Percentiles rank a stretch among this genome's conserved stretches.
Conservation (phyloP, 92 coral and sea anemone species). For the Porites cylindrica region DNA sequence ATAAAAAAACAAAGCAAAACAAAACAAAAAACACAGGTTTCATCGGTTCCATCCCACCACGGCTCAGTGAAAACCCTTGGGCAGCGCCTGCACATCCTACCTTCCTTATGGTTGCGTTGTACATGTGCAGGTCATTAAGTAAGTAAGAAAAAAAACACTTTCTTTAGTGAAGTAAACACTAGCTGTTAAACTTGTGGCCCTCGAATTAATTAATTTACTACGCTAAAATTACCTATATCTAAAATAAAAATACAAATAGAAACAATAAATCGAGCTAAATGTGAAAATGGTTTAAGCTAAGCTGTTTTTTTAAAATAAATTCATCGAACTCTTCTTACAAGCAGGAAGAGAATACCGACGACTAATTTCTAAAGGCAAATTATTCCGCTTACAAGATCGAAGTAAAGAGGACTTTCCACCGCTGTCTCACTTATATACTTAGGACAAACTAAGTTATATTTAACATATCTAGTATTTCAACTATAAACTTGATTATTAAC, state of each 20-base stretch:
- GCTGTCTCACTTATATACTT: conserved; percentile 20
- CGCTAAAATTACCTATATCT: not conserved
- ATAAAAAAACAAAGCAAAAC: too few relatives aligned
- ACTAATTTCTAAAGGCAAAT: conserved; percentile 5
- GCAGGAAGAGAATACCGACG: too few relatives aligned
- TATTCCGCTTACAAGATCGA: conserved; percentile 13
- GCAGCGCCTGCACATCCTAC: too few relatives aligned
- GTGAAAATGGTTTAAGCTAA: conserved; percentile 2
- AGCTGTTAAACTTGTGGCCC: not conserved
- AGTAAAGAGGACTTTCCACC: conserved; percentile 8
- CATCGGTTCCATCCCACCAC: too few relatives aligned
- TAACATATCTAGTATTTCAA: not conserved
- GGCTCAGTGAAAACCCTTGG: too few relatives aligned
- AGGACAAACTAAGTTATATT: conserved; percentile 10
- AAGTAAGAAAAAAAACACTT: too few relatives aligned
- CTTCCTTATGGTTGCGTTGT: too few relatives aligned
- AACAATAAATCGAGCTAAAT: not conserved
- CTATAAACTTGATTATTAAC: not conserved
- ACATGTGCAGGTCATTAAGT: too few relatives aligned
- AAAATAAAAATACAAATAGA: not conserved
- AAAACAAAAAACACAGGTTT: too few relatives aligned
- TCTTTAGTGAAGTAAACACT: too few relatives aligned
- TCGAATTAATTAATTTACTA: not conserved
- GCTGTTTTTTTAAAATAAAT: not conserved
- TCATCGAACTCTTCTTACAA: too few relatives aligned